These are phyloP conservation scores for Drosophila koepferae DNA, from an alignment of 2,888 invertebrate species.

Conservation along the genomic window DNA sequence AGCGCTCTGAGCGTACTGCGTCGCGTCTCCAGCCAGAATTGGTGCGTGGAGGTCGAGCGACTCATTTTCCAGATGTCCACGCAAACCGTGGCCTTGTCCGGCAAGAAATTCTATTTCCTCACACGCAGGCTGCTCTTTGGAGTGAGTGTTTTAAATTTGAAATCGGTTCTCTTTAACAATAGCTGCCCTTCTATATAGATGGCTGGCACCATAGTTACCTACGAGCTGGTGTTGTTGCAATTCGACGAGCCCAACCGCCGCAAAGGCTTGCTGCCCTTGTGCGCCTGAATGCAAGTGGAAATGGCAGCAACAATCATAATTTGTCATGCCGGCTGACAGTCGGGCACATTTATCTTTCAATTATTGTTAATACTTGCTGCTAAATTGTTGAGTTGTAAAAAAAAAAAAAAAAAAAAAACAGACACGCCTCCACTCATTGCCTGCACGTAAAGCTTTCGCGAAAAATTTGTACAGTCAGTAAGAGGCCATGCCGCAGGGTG, in stretches of 20 bases:
- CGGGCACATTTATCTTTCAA: conserved; percentile 57
- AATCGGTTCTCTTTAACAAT: not conserved
- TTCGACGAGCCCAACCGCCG: conserved; percentile 85
- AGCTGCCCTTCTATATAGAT: conserved; percentile 82
- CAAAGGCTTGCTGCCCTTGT: conserved; percentile 79
- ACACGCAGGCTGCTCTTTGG: conserved; percentile 87
- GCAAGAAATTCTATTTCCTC: conserved; percentile 87
- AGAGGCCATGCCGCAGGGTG: conserved; percentile 69
- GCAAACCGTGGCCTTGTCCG: conserved; percentile 87
- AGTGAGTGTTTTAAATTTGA: conserved; percentile 80
- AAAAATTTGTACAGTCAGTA: conserved; percentile 37
- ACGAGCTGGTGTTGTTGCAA: conserved; percentile 89
- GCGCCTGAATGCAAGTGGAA: conserved; percentile 57
- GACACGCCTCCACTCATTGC: conserved; percentile 55
- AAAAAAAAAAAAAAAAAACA: conserved; percentile 8
- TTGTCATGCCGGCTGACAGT: conserved; percentile 69
- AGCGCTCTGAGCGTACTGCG: conserved; percentile 86
- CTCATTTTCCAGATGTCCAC: conserved; percentile 87
- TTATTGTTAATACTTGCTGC: conserved; percentile 38
- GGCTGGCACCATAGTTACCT: conserved; percentile 88
- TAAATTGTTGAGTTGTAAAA: conserved; percentile 25
- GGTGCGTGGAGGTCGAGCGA: conserved; percentile 86
- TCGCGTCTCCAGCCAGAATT: conserved; percentile 76
- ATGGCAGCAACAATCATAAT: conserved; percentile 35
- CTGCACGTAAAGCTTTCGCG: conserved; percentile 14